phyloP scores from a whole-genome alignment of 2,113 vertebrate species.

The Crocuta crocuta region DNA sequence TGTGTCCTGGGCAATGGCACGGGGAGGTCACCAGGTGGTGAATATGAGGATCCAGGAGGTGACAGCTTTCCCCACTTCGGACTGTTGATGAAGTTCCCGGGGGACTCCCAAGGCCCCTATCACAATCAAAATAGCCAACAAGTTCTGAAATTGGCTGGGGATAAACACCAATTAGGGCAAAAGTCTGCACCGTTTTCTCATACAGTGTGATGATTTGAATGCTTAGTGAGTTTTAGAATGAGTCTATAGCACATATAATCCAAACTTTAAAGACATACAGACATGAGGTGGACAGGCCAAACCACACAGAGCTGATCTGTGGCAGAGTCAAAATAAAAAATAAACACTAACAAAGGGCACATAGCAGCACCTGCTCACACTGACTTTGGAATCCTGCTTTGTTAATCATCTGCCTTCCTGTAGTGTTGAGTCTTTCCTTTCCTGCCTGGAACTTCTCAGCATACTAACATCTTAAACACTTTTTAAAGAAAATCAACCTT shows the following conservation, averaged over 20 bases:
- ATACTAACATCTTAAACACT: not conserved
- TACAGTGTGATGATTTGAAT: not conserved
- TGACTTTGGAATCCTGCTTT: not conserved
- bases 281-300: not conserved
- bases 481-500: not conserved
- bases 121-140: not conserved
- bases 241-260: not conserved
- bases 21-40: not conserved
- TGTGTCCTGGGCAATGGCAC: not conserved
- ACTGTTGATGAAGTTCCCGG: not conserved
- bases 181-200: not conserved
- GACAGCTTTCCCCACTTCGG: not conserved
- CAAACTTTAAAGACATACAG: not conserved
- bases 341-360: not conserved
- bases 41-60: not conserved
- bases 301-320: not conserved
- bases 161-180: not conserved
- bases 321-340: not conserved
- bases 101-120: not conserved
- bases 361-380: not conserved
- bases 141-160: not conserved
- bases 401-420: not conserved
- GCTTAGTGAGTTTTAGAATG: not conserved
- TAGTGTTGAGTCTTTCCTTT: not conserved
- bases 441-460: not conserved